Base-by-base conservation (phyloP, 2,113 vertebrate genomes). In the Sarotherodon lohbergeri region DNA sequence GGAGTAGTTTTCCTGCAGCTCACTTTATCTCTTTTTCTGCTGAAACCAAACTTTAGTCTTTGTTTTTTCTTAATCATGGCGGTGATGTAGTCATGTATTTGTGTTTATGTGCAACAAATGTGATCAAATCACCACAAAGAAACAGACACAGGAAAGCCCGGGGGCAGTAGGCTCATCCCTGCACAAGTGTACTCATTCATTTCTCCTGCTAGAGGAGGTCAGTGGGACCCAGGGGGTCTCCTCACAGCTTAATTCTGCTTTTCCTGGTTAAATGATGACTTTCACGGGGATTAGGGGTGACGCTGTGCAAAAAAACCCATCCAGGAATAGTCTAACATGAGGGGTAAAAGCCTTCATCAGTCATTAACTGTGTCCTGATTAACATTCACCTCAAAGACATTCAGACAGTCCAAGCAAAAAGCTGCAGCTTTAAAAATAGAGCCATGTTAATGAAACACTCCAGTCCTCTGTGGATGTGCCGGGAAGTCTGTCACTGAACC, bases 371-470 rank as follows among this genome's bases (percentile, higher is more conserved):
- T 71, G 34, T 39, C 24, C 32, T 14, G 41, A 48, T 82, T 84
- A 79, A 46, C 46, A 88, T 78, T 85, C 36, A 71, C 52, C 12
- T 56, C 5, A 7, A 34, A 90, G 4, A 90, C 81, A 87, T 81
- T 78, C 83, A 79, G 41, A 66, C 17, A 87, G 86, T 81, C 56
- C 43, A 39, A 59, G 54, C 22, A 50, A 63, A 5, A 48, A 71
- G 17, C 71, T 86, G 79, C 66, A 87, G 80, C 83, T 87, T 90
- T 59, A 66, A 81, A 84, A 87, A 84, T 19, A 68, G 39, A 39
- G 56, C 71, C 61, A 63, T 86, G 73, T 71, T 39, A 85, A 61
- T 19, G 16, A 82, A 91, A 80, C 68, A 90, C 55, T 22, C 86
- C 4, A 48, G 7, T 46, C 63, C 79, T 82, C 61, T 17, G 50